These are phyloP conservation scores for Epinotia bilunana DNA, from an alignment of 2,888 invertebrate genomes.

Conservation along the genomic window DNA sequence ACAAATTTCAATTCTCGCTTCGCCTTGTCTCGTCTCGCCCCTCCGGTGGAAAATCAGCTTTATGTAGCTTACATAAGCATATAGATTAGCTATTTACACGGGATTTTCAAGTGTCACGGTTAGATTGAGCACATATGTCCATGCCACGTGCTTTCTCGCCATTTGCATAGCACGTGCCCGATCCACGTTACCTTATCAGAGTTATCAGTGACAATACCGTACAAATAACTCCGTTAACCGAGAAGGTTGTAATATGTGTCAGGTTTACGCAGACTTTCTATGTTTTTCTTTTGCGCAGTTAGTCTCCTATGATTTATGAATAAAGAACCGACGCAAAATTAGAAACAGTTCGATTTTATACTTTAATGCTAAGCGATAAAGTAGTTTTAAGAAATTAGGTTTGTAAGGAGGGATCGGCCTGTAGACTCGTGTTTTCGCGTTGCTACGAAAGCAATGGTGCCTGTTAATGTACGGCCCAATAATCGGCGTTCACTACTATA, in stretches of 20 bases:
- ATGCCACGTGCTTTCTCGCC: slow-evolving; percentile 1
- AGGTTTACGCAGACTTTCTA: no score
- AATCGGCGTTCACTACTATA: no score
- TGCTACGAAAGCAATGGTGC: no score
- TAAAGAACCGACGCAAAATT: not conserved
- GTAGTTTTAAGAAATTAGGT: not conserved
- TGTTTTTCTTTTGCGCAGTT: not conserved
- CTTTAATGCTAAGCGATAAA: not conserved
- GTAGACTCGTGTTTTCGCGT: not conserved
- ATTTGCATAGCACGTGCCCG: slow-evolving; percentile 6
- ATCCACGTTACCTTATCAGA: slow-evolving; percentile 8
- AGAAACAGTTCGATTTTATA: not conserved
- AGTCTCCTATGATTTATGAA: not conserved
- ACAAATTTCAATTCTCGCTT: no score
- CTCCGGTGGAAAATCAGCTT: no score
- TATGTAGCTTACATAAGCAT: not conserved
- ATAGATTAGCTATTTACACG: not conserved
- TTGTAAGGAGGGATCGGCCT: not conserved
- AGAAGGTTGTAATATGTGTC: not conserved
- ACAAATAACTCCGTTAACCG: not conserved
- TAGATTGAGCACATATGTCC: slow-evolving; percentile 15
- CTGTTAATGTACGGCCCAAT: no score
- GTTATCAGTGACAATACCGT: slow-evolving; percentile 1
- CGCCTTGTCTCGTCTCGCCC: no score
- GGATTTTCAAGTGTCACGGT: not conserved